Conservation (phyloP, 2,797 vertebrate genomes). For the Poecilia wingei region DNA sequence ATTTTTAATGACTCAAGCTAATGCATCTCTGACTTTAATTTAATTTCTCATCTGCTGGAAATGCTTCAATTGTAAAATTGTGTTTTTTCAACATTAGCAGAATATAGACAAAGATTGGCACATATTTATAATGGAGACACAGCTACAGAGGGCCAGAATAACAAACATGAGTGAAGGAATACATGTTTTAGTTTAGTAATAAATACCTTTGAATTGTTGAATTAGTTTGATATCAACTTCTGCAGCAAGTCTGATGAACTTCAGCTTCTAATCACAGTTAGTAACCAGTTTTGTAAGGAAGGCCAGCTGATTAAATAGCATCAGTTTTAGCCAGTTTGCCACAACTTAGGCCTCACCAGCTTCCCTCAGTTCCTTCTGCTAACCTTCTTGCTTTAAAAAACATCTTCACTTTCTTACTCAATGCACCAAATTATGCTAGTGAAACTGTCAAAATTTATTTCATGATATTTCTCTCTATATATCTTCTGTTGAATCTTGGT, state of each 20-base stretch:
- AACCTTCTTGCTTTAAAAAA: background rate
- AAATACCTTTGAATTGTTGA: background rate
- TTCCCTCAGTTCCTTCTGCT: background rate
- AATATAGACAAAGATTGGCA: too few species aligned
- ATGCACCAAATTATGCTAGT: background rate
- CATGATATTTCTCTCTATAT: background rate
- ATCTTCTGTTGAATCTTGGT: background rate
- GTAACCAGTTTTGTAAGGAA: background rate
- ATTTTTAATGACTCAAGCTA: too few species aligned
- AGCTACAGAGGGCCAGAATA: background rate
- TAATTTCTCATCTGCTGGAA: too few species aligned
- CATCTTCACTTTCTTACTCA: background rate
- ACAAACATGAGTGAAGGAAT: background rate
- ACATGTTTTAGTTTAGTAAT: background rate
- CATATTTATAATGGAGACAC: too few species aligned
- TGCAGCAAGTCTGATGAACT: background rate
- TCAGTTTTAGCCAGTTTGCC: background rate
- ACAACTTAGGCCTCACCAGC: background rate
- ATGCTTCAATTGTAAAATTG: too few species aligned
- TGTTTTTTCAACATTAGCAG: too few species aligned
- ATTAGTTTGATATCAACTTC: background rate
- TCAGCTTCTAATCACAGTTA: background rate
- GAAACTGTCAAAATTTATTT: background rate
- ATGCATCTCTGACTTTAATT: too few species aligned
- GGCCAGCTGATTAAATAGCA: background rate